These are phyloP conservation scores for Ferdinandea cuprea DNA, from an alignment of 2,888 invertebrate genomes.

Conservation along the genomic window DNA sequence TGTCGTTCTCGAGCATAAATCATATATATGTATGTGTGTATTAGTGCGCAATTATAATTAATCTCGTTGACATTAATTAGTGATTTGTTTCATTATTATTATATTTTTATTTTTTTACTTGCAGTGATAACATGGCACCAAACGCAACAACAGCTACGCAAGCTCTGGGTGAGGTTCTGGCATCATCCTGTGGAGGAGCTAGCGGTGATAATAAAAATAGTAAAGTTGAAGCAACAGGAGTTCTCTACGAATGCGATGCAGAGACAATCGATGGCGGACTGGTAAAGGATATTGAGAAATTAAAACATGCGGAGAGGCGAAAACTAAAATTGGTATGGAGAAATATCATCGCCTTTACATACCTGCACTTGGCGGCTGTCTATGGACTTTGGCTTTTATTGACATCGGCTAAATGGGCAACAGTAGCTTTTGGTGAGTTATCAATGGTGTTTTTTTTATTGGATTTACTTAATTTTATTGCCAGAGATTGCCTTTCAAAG, in stretches of 20 bases:
- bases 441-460: not conserved
- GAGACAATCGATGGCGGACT: conserved; percentile 86
- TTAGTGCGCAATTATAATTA: conserved; percentile 1
- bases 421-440: conserved; percentile 88
- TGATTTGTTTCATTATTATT: not conserved
- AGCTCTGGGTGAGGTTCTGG: conserved; percentile 79
- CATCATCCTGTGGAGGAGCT: conserved; percentile 77
- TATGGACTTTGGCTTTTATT: conserved; percentile 90
- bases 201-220: conserved; percentile 78
- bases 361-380: conserved; percentile 89
- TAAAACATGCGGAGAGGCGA: conserved; percentile 85
- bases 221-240: conserved; percentile 84
- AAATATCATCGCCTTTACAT: conserved; percentile 90
- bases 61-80: conserved; percentile 3
- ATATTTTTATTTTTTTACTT: conserved; percentile 36
- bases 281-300: conserved; percentile 84
- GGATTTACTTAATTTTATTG: no score
- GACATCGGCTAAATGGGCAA: conserved; percentile 89
- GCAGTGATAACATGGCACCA: conserved; percentile 78
- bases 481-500: no score
- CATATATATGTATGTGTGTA: not conserved
- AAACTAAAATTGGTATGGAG: conserved; percentile 90
- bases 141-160: conserved; percentile 82
- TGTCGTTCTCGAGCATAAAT: not conserved
- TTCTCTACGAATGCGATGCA: conserved; percentile 87